A percentile compares a stretch with the other conserved stretches of the same genome.
These are phyloP conservation scores for Steinernema carpocapsae DNA, from an alignment of 2,888 invertebrate species.

Conservation along the genomic window DNA sequence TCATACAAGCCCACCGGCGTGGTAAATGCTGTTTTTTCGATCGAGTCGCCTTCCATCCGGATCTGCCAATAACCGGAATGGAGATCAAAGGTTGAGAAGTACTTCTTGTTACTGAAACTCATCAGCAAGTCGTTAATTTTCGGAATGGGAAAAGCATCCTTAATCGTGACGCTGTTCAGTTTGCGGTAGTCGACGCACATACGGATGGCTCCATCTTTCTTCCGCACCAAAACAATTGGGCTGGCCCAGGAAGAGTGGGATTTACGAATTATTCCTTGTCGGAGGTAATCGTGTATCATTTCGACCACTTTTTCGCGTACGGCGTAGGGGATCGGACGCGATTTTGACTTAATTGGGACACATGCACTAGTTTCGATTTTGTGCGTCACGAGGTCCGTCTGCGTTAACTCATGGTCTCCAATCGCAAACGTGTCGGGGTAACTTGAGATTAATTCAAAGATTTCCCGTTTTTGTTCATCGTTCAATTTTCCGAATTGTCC, in stretches of 20 bases:
- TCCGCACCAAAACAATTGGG: constrained; percentile 68
- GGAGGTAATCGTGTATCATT: constrained; percentile 37
- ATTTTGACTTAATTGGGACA: constrained; percentile 35
- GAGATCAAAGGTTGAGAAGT: constrained; percentile 49
- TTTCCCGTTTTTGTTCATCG: background rate
- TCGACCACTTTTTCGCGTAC: constrained; percentile 36
- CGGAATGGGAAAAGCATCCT: constrained; percentile 48
- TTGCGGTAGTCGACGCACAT: constrained; percentile 60
- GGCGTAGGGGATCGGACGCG: constrained; percentile 39
- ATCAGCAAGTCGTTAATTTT: constrained; percentile 45
- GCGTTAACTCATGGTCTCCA: constrained; percentile 35
- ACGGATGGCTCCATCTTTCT: constrained; percentile 61
- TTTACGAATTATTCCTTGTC: constrained; percentile 45
- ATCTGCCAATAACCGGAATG: constrained; percentile 50
- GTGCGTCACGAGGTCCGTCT: constrained; percentile 34
- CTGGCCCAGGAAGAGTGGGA: constrained; percentile 67
- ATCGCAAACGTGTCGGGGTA: constrained; percentile 37
- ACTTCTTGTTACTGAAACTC: constrained; percentile 36
- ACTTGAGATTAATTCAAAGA: background rate
- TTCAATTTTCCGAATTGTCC: background rate
- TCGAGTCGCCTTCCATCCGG: no score
- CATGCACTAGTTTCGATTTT: constrained; percentile 36
- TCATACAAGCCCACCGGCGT: no score
- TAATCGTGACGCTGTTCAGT: constrained; percentile 52
- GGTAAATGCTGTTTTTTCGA: no score